A percentile compares a stretch with the other conserved stretches of the same genome.
These are phyloP conservation scores for Microcebus lehilahytsara DNA, from an alignment of 2,113 vertebrate species.

Conservation along the genomic window DNA sequence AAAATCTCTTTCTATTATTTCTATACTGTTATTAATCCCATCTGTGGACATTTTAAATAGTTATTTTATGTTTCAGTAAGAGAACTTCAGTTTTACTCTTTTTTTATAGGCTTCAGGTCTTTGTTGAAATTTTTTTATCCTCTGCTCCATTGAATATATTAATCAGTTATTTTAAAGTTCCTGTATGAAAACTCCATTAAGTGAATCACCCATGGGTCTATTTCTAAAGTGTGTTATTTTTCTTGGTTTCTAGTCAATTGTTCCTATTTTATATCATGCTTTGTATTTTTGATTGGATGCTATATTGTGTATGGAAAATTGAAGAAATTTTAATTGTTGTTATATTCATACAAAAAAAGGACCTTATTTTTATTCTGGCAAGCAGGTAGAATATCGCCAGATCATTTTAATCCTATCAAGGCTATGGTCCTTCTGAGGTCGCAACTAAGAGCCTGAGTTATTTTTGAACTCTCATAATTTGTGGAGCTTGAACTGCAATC, in stretches of 20 bases:
- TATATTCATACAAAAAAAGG: background rate
- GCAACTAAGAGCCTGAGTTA: background rate
- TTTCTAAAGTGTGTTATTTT: background rate
- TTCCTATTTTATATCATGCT: background rate
- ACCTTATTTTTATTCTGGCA: background rate
- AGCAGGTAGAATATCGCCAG: background rate
- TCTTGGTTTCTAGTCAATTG: background rate
- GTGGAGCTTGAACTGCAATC: background rate
- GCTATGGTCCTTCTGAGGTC: background rate
- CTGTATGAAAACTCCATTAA: background rate
- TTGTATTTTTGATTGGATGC: background rate
- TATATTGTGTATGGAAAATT: background rate
- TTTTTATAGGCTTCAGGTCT: background rate
- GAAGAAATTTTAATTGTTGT: background rate
- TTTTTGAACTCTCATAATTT: background rate
- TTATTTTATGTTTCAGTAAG: background rate
- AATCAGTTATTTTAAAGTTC: background rate
- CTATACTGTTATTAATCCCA: background rate
- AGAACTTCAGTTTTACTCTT: background rate
- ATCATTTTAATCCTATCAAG: background rate
- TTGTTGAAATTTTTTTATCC: background rate
- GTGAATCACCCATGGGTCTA: background rate
- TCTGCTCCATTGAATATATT: background rate
- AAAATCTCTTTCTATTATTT: background rate
- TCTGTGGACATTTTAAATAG: background rate